Base-by-base conservation (phyloP, 53 echinoderm and acorn worm genomes). In the Mesocentrotus franciscanus region DNA sequence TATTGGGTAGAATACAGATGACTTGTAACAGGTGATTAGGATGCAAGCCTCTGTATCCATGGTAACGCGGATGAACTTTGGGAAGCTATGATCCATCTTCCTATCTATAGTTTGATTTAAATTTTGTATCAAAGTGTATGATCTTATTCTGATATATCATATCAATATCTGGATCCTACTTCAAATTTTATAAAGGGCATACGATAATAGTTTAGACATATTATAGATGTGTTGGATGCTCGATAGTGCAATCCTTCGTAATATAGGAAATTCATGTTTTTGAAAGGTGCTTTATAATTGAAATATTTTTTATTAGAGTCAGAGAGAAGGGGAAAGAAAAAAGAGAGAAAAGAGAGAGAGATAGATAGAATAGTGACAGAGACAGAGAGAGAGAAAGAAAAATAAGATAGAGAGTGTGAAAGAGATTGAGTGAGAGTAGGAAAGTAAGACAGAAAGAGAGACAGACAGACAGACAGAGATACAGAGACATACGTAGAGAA, bases 21-120 rank as follows among this genome's bases (percentile, higher is more conserved):
- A 84, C 42, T 39, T 84, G 7, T 20, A 84, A 87, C 87, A 87
- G 87, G 87, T 87, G 87, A 20, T 56, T 8, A 14, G 57, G 58
- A 87, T 58, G 12, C 29, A 26, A 12, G 84, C 22, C 42, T 84
- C 24, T 87, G 87, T 87, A 16, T 12, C 87, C 87, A 87, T 87
- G 87, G 87, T 14, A 58, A 87, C 87, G 4, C 0, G 57, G 87
- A 87, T 84, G 58, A 87, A 42, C 75, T 58, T 84, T 49, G 10
- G 84, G 84, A 84, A 84, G 84, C 84, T 42, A 49, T 22, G 49
- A 84, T 84, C 84, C 84, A 84, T 84, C 84, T 84, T 84, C 22
- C 2, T 16, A 42, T 84, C 84, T 87, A n/a, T n/a, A 57, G 87
- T 87, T 57, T 87, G 27, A 58, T 87, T 84, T 55, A 7, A 15